Conservation (phyloP, 2,797 vertebrate genomes). For the Tokudaia muenninki region DNA sequence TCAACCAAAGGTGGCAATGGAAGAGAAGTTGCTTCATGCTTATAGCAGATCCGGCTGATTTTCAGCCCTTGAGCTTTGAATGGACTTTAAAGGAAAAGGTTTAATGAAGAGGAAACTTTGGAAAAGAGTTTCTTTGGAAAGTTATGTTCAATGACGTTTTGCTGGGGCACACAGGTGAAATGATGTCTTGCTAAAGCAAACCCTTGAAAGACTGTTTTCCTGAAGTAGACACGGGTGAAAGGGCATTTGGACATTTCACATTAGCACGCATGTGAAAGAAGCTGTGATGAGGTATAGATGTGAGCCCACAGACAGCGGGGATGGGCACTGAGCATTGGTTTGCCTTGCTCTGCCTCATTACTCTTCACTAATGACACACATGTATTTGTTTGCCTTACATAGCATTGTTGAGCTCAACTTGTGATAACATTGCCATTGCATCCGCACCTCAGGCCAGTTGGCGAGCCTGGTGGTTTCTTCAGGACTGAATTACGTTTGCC, state of each 20-base stretch:
- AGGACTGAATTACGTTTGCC: neutral
- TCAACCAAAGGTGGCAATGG: neutral
- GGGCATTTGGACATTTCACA: neutral
- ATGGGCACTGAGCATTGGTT: neutral
- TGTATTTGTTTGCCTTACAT: neutral
- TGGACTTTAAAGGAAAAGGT: neutral
- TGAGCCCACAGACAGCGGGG: neutral
- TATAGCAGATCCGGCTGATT: neutral
- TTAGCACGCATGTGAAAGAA: neutral
- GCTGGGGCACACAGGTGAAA: neutral
- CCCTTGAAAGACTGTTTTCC: neutral
- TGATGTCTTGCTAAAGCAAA: neutral
- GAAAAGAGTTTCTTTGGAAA: neutral
- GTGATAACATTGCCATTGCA: neutral
- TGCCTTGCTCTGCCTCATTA: neutral
- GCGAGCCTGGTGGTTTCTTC: neutral
- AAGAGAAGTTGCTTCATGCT: neutral
- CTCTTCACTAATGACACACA: neutral
- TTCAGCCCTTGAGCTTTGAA: neutral
- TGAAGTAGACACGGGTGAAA: neutral
- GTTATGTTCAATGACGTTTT: neutral
- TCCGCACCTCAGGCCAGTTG: neutral
- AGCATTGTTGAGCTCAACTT: neutral
- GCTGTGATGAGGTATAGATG: neutral
- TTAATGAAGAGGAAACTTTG: neutral